Percentiles rank a stretch among this genome's conserved stretches.
These are phyloP conservation scores for Zalophus californianus DNA, from an alignment of 2,797 vertebrate genomes.

Conservation along the genomic window DNA sequence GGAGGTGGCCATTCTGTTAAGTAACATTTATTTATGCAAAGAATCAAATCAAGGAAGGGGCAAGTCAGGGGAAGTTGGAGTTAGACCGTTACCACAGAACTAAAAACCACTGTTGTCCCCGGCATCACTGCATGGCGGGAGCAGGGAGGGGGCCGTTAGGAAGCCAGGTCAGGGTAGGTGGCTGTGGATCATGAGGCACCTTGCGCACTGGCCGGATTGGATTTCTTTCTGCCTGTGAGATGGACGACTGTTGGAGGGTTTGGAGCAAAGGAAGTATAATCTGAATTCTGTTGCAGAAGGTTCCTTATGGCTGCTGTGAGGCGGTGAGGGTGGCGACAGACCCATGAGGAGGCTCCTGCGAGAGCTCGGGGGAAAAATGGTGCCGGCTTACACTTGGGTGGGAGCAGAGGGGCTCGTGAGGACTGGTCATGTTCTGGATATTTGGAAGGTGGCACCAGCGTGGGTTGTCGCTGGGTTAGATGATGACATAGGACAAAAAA, in stretches of 20 bases:
- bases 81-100: neutral
- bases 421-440: neutral
- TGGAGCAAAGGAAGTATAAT: neutral
- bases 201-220: neutral
- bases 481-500: neutral
- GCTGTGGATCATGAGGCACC: neutral
- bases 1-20: neutral
- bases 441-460: neutral
- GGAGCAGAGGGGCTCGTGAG: neutral
- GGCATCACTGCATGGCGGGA: fast-evolving
- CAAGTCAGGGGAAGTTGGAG: neutral
- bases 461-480: neutral
- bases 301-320: neutral
- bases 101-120: neutral
- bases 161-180: neutral
- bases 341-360: neutral
- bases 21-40: neutral
- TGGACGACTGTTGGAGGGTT: neutral
- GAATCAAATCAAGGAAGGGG: neutral
- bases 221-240: neutral
- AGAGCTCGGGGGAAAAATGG: neutral
- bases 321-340: neutral
- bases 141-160: no score
- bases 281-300: neutral
- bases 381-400: neutral